phyloP scores from a whole-genome alignment of 2,113 vertebrate species.

The Thamnophis sirtalis region DNA sequence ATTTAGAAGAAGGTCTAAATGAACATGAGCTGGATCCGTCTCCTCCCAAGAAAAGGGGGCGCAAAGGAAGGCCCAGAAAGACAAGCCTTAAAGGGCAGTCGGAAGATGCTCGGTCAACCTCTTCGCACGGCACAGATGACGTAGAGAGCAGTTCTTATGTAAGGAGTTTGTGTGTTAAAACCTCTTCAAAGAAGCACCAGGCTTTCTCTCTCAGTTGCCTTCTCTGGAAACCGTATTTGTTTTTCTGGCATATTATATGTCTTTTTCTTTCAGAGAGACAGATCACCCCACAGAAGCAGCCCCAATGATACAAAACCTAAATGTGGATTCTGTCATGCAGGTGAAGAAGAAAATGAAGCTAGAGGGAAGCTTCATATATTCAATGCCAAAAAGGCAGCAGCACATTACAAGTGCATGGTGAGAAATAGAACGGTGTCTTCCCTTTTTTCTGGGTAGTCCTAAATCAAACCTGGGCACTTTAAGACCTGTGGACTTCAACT shows the following conservation, averaged over 20 bases:
- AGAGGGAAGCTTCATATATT: conserved; percentile 93
- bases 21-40: conserved; percentile 88
- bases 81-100: conserved; percentile 83
- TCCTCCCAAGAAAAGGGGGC: conserved; percentile 86
- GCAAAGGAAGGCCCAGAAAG: conserved; percentile 85
- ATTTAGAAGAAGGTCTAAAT: conserved; percentile 84
- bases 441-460: not conserved
- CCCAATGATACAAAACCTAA: conserved; percentile 90
- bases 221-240: conserved; percentile 53
- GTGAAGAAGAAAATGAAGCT: conserved; percentile 94
- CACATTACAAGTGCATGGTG: conserved; percentile 99
- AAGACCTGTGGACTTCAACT: not conserved
- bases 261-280: conserved; percentile 83
- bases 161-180: conserved; percentile 66
- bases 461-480: not conserved
- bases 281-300: conserved; percentile 91
- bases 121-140: conserved; percentile 94
- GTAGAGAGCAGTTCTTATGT: conserved; percentile 93
- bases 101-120: conserved; percentile 89
- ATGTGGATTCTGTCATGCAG: conserved; percentile 97
- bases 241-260: conserved; percentile 61
- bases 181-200: conserved; percentile 43
- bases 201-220: conserved; percentile 41
- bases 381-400: conserved; percentile 96
- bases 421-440: conserved; percentile 40